A percentile compares a stretch with the other conserved stretches of the same genome.
Conservation (phyloP, 1,140 invertebrate species). For the Pomacea maculata region DNA sequence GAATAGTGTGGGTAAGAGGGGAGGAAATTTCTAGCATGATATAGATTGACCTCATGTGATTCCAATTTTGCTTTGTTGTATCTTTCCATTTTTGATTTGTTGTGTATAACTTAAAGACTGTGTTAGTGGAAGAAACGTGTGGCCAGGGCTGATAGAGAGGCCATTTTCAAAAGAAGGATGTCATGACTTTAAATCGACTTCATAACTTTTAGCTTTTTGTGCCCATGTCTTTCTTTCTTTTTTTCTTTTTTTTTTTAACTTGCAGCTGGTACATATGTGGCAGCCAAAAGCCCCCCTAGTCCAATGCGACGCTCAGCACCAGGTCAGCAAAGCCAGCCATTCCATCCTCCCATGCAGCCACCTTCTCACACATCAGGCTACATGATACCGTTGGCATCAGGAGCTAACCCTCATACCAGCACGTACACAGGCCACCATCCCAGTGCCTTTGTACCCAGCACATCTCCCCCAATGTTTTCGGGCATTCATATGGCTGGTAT, state of each 20-base stretch:
- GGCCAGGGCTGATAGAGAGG: too few relatives aligned
- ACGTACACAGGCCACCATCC: slow-evolving; percentile 75
- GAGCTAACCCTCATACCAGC: slow-evolving; percentile 30
- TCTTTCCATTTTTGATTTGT: slow-evolving; percentile 46
- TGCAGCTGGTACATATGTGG: slow-evolving; percentile 34
- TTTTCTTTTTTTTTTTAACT: background rate
- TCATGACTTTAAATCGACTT: too few relatives aligned
- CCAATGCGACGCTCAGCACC: slow-evolving; percentile 76
- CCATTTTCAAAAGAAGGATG: too few relatives aligned
- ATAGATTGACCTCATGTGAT: slow-evolving; percentile 23
- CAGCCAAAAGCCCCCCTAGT: slow-evolving; percentile 68
- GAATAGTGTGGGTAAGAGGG: background rate
- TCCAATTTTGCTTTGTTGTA: slow-evolving; percentile 54
- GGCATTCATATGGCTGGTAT: background rate
- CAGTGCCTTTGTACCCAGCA: slow-evolving; percentile 49
- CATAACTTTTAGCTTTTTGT: background rate
- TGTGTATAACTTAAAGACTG: too few relatives aligned
- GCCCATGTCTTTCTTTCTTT: background rate
- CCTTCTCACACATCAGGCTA: slow-evolving; percentile 26
- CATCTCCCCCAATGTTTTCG: slow-evolving; percentile 50
- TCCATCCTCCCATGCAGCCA: slow-evolving; percentile 42
- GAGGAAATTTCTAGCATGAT: slow-evolving; percentile 10
- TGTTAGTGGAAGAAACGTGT: too few relatives aligned
- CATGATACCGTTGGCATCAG: background rate
- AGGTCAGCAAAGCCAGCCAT: slow-evolving; percentile 73